These are phyloP conservation scores for Cephus pygmeus DNA, from an alignment of 2,888 invertebrate genomes.

Conservation along the genomic window DNA sequence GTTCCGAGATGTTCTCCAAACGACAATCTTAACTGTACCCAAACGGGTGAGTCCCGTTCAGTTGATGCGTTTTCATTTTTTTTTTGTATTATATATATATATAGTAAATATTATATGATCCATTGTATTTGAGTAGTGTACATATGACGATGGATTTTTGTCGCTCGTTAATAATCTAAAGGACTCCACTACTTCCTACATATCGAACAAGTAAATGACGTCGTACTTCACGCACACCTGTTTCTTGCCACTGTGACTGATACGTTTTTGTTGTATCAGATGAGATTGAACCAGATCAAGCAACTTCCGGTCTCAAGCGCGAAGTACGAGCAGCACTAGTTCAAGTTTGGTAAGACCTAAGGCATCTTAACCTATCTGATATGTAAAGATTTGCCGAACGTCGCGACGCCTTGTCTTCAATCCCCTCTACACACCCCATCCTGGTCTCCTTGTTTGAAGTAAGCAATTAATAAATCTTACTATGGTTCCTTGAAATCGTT, in stretches of 20 bases:
- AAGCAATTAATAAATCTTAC: not conserved
- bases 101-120: not conserved
- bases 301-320: not conserved
- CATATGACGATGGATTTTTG: not conserved
- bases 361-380: conserved; percentile 46
- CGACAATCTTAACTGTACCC: not conserved
- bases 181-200: not conserved
- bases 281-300: not conserved
- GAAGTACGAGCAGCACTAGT: not conserved
- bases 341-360: conserved; percentile 9
- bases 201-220: not conserved
- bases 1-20: not conserved
- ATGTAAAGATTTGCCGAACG: conserved; percentile 40
- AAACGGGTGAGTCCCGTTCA: not conserved
- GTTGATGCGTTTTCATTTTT: not conserved
- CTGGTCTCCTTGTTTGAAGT: too few species aligned
- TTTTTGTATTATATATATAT: not conserved
- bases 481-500: not conserved
- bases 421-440: not conserved
- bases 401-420: not conserved
- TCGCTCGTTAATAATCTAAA: not conserved
- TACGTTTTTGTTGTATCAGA: not conserved
- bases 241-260: not conserved
- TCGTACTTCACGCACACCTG: not conserved
- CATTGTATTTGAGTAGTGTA: not conserved